Base-by-base conservation (phyloP, 1,140 invertebrate species). In the Apis laboriosa region DNA sequence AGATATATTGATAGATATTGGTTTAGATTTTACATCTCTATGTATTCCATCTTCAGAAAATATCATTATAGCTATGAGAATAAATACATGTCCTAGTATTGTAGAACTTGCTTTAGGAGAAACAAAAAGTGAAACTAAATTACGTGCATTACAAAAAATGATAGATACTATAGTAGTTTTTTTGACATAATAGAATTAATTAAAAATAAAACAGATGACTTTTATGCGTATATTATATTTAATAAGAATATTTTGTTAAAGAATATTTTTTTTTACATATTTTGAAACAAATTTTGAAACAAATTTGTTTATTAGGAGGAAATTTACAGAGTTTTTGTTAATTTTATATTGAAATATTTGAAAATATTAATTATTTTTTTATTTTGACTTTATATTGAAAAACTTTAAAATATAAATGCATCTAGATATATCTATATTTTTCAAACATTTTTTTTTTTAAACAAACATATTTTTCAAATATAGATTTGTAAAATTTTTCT, bases 1-100 rank as follows among this genome's bases (percentile, higher is more conserved):
- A 64, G 55, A 19, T 9, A 0, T 84, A 3, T 63, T 90, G 9
- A 43, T 24, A 28, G 72, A 19, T 3, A 0, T 75, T 1, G 74
- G 85, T 51, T 24, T 90, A 74, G 5, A 80, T 63, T 1, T 87
- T 9, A 17, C 8, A 24, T 0, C 21, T 17, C 21, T 28, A 2
- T 3, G 19, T 58, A 13, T 73, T 43, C 0, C 28, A 9, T 0
- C 7, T 51, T 0, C 0, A 7, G 5, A 60, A 17, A 12, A 66
- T 34, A 0, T 2, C 56, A 43, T 89, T 34, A 53, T 80, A 61
- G 8, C 71, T 56, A 58, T 88, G 67, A 67, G 70, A 67, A 58
- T 93, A 9, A 88, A 88, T 77, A 84, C 80, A 17, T 79, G 71
- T 58, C 92, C 92, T 24, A 67, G 83, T 67, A 86, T 93, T n/a